Conservation (phyloP, 2,797 vertebrate species). For the Syngnathus acus region DNA sequence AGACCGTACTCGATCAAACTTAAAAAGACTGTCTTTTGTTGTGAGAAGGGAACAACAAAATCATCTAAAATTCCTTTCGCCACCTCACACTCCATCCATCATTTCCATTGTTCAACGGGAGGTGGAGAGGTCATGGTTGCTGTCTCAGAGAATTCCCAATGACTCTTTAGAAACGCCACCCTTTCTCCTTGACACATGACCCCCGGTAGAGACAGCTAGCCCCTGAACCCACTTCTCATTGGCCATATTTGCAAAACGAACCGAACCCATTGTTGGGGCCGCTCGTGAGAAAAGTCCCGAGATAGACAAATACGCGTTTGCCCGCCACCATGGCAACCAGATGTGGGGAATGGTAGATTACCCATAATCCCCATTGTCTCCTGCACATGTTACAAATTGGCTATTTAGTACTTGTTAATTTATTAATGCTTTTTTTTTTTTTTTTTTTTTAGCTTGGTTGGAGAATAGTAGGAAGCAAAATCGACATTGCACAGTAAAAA, state of each 20-base stretch:
- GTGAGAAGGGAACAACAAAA: conserved; percentile 34
- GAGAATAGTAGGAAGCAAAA: conserved; percentile 8
- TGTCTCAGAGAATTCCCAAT: conserved; percentile 46
- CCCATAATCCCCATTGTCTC: conserved; percentile 34
- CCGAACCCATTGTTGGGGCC: conserved; percentile 61
- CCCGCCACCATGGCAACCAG: conserved; percentile 67
- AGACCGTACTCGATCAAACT: conserved; percentile 52
- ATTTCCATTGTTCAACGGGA: conserved; percentile 18
- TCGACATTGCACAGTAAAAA: not conserved
- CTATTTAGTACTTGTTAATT: conserved; percentile 27
- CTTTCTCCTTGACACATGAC: conserved; percentile 55
- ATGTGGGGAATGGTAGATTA: conserved; percentile 60
- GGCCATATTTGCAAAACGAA: conserved; percentile 40
- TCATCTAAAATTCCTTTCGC: conserved; percentile 30
- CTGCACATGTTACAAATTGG: conserved; percentile 19
- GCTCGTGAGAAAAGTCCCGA: conserved; percentile 68
- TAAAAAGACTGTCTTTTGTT: conserved; percentile 35
- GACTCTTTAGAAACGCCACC: conserved; percentile 33
- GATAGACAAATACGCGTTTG: conserved; percentile 57
- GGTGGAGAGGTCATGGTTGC: conserved; percentile 26
- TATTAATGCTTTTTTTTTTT: conserved; percentile 16
- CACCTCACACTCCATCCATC: conserved; percentile 20
- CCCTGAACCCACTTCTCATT: conserved; percentile 45
- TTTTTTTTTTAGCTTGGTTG: conserved; percentile 8
- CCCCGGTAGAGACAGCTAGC: conserved; percentile 55